Evolutionary conservation across 2,797 vertebrate genomes (phyloP).

Genomic region (Alcedo atthis): DNA sequence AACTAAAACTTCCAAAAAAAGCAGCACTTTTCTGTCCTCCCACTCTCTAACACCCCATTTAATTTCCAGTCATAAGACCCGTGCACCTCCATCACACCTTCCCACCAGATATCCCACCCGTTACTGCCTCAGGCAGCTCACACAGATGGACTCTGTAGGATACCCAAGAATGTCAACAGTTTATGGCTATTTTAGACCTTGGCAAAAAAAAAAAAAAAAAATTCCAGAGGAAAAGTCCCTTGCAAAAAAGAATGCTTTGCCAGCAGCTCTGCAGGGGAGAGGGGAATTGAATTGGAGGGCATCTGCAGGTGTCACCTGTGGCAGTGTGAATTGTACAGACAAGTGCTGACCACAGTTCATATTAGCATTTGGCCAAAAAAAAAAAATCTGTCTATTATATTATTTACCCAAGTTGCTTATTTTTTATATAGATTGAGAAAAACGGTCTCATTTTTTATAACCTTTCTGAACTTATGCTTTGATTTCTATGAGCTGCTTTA

Average conservation of each 20-base stretch:
- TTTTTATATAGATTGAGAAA: background rate
- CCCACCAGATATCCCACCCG: slow-evolving; percentile 52
- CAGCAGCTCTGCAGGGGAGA: slow-evolving; percentile 13
- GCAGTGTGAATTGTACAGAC: slow-evolving; percentile 10
- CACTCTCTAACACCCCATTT: slow-evolving; percentile 60
- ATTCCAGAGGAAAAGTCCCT: slow-evolving; percentile 56
- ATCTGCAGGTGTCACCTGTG: slow-evolving; percentile 30
- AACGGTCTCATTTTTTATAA: slow-evolving; percentile 25
- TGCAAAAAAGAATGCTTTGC: slow-evolving; percentile 30
- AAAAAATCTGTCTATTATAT: background rate
- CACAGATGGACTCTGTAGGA: slow-evolving; percentile 59
- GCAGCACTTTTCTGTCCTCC: slow-evolving; percentile 50
- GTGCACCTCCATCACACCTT: slow-evolving; percentile 48
- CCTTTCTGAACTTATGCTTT: background rate
- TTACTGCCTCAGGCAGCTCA: slow-evolving; percentile 35
- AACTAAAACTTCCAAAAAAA: slow-evolving; percentile 61
- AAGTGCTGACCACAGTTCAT: slow-evolving; percentile 40
- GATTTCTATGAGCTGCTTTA: slow-evolving; percentile 7
- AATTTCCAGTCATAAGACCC: slow-evolving; percentile 55
- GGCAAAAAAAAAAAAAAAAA: slow-evolving; percentile 33
- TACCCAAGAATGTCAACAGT: slow-evolving; percentile 45
- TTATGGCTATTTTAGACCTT: slow-evolving; percentile 66
- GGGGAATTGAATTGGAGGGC: background rate
- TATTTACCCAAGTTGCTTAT: background rate
- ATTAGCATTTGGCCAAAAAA: slow-evolving; percentile 30